A percentile compares a stretch with the other conserved stretches of the same genome.
Conservation (phyloP, 2,888 invertebrate species). For the Callosobruchus maculatus region DNA sequence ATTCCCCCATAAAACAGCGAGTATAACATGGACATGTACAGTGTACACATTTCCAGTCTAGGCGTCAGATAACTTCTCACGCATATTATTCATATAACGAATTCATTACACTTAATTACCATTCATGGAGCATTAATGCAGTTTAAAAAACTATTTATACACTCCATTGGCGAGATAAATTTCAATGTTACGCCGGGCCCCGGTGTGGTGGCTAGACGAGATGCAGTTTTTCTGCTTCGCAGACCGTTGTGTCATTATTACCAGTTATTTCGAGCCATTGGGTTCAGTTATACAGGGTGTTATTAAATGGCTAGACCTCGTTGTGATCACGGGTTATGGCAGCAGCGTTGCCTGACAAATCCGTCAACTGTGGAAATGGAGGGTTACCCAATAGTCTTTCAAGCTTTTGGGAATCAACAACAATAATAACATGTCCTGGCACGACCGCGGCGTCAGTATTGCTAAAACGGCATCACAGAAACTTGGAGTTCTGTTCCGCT, state of each 20-base stretch:
- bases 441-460: no score
- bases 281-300: no score
- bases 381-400: no score
- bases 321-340: no score
- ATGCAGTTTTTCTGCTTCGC: background rate
- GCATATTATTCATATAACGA: background rate
- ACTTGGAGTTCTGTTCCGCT: no score
- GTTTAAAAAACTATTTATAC: slow-evolving; percentile 4
- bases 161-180: background rate
- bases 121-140: slow-evolving; percentile 3
- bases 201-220: background rate
- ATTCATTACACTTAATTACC: slow-evolving; percentile 6
- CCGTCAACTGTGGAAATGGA: no score
- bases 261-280: background rate
- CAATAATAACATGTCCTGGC: no score
- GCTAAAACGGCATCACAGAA: no score
- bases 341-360: no score
- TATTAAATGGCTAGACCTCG: no score
- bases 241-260: background rate
- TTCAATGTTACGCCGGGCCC: background rate
- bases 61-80: background rate
- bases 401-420: no score
- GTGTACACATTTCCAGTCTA: background rate
- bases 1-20: background rate
- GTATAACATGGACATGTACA: background rate